Evolutionary conservation across 1,140 invertebrate genomes (phyloP), one percentile per base, ranked within the genome.

Genomic region (Drosophila ironensis): DNA sequence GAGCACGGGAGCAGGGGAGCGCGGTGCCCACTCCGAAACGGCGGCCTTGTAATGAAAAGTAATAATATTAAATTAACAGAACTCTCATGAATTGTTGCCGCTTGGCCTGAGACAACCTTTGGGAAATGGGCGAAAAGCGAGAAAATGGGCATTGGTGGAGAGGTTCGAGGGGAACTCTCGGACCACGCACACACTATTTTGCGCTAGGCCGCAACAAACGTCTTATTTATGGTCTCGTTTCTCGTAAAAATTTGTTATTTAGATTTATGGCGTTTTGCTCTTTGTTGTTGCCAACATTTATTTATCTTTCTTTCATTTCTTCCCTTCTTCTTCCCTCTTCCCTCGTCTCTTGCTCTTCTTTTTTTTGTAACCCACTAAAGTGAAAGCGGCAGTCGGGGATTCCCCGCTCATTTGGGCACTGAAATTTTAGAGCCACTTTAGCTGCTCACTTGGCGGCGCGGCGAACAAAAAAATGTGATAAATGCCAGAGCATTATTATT

Each of bases 41-140:
- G 30, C 11, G 25, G 60, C 24, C 27, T 33, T 54, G 80, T 84
- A 84, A 84, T 84, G 78, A 84, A 84, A 84, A 84, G 73, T 84
- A 84, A 84, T 84, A 84, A 84, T 84, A 84, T 84, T 84, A 84
- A 84, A 84, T 84, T 84, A 84, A 84, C 80, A 84, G 73, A 86
- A 74, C 78, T 86, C 78, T 74, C 47, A 73, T 76, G 78, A 82
- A 78, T 86, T 86, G 80, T 71, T 59, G 80, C 47, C 44, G 46
- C 47, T 46, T 51, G 61, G 53, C 19, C 47, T 48, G 38, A 35
- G 56, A 37, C 54, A 45, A 51, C 45, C 38, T 40, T 33, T 51
- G 61, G 54, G 41, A 72, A 59, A 47, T 38, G 52, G 30, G n/a
- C 3, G n/a, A n/a, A n/a, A 4, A 7, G 25, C 25, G 8, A n/a